phyloP scores from a whole-genome alignment of 2,113 vertebrate genomes.

The Alligator mississippiensis region DNA sequence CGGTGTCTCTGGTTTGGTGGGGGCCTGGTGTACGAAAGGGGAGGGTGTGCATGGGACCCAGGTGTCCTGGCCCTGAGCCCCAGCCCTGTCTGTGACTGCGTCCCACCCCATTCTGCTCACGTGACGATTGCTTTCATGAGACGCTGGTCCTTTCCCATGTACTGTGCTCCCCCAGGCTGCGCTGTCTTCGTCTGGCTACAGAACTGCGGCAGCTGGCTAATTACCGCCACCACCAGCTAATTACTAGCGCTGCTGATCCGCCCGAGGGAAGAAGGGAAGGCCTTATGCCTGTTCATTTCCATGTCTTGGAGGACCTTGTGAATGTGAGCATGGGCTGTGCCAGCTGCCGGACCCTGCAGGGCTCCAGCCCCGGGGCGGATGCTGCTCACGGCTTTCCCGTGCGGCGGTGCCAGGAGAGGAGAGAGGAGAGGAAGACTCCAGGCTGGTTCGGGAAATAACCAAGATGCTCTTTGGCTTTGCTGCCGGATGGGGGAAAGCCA shows the following conservation, averaged over 20 bases:
- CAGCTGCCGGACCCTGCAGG: neutral
- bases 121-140: too few species aligned
- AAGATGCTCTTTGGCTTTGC: neutral
- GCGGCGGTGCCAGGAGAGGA: neutral
- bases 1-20: too few species aligned
- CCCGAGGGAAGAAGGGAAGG: too few species aligned
- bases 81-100: too few species aligned
- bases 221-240: neutral
- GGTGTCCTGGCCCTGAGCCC: too few species aligned
- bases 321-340: neutral
- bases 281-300: neutral
- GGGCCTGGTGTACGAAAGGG: too few species aligned
- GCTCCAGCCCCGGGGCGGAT: neutral
- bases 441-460: neutral
- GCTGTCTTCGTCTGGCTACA: neutral
- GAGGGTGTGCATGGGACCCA: too few species aligned
- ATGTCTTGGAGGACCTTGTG: neutral
- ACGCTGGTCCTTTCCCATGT: neutral
- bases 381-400: neutral
- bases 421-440: neutral
- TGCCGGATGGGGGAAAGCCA: neutral
- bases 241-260: too few species aligned
- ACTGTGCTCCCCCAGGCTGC: neutral
- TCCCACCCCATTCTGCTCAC: too few species aligned
- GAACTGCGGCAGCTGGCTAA: neutral